Evolutionary conservation across 2,113 vertebrate genomes (phyloP), one percentile per base, ranked within the genome.

Genomic region (Aramus guarauna): DNA sequence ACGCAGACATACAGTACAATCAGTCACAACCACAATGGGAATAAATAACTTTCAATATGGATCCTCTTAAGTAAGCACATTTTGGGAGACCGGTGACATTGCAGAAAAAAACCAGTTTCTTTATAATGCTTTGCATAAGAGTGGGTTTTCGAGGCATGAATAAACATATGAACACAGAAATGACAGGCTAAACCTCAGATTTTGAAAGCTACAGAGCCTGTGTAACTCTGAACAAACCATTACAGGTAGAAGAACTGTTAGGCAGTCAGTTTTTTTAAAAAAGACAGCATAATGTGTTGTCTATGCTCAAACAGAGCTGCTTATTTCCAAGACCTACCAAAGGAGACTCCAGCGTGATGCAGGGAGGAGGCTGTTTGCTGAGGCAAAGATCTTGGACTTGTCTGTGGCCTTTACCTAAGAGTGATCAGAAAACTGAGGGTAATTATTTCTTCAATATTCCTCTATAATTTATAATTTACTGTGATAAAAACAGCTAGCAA

Each of bases 341-440:
- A 87, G 34, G 21, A 69, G 18, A 22, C 23, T 53, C 16, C 48
- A 16, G 9, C 9, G 47, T 0, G 0, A 36, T 0, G 1, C 16
- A 60, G 27, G 10, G 23, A 47, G 48, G 29, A 77, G 6, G 19
- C 2, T 32, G 7, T 24, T 81, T 41, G 60, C 39, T 55, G 43
- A 71, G 75, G 37, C 27, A 53, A 77, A 67, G 43, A 34, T 15
- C 48, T 34, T 52, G 11, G 12, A 32, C 12, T 60, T 75, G 3
- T n/a, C 47, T 78, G 13, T 15, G 8, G 20, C n/a, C 23, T 95
- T 68, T 39, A 30, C 27, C 56, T 52, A 15, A 2, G 2, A 75
- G 23, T 2, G 2, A 34, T 22, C 5, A 64, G 43, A 75, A 20
- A 63, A 84, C 71, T 27, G 74, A 50, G 4, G 6, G 9, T 48